Evolutionary conservation across 2,113 vertebrate species (phyloP).

Genomic region (Boleophthalmus pectinirostris): DNA sequence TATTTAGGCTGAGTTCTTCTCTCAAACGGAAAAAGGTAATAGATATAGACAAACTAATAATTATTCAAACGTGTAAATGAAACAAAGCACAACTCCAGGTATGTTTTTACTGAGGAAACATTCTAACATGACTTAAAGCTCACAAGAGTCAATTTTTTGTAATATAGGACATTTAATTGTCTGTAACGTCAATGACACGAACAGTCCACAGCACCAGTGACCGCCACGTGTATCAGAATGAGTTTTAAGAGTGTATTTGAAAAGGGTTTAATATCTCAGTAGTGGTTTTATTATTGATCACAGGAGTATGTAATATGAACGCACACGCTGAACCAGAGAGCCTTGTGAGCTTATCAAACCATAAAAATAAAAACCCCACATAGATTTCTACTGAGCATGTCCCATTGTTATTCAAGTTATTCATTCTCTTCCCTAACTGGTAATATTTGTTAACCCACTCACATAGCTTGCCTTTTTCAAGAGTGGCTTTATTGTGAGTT

Average conservation of each 20-base stretch:
- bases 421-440: not conserved
- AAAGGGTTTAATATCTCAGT: conserved; percentile 42
- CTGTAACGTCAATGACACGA: not conserved
- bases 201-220: not conserved
- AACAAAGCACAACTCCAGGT: too few species aligned
- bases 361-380: conserved; percentile 53
- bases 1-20: too few species aligned
- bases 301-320: conserved; percentile 10
- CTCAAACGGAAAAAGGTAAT: too few species aligned
- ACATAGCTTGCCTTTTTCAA: not conserved
- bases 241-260: conserved; percentile 19
- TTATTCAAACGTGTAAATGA: too few species aligned
- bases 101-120: too few species aligned
- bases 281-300: conserved; percentile 46
- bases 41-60: too few species aligned
- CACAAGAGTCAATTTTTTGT: too few species aligned
- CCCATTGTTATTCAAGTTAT: conserved; percentile 43
- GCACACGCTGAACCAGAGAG: conserved; percentile 22
- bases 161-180: not conserved
- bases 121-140: too few species aligned
- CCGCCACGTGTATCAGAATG: not conserved
- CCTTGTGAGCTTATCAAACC: conserved; percentile 20
- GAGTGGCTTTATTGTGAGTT: not conserved
- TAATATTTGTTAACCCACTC: conserved; percentile 23
- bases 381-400: conserved; percentile 39